Base-by-base conservation (phyloP, 2,113 vertebrate genomes). In the Aspidoscelis tigris region DNA sequence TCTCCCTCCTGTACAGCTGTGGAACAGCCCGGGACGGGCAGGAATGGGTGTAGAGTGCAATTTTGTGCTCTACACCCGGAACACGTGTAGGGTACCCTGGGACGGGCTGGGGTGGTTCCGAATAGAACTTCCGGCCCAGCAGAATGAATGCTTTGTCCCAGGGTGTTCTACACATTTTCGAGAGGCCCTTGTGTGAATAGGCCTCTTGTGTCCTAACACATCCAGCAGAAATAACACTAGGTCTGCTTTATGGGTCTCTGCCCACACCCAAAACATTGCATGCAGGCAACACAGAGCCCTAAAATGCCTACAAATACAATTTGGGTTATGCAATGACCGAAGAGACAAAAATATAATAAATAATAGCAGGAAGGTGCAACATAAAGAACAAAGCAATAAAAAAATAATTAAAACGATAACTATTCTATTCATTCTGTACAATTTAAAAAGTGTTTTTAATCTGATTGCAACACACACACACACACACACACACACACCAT, bases 371-470 rank as follows among this genome's bases (percentile, higher is more conserved):
- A 78, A n/a, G 65, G 92, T 22, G 81, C 1, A 53, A 82, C 89
- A 90, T 92, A 85, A 96, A 96, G 90, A 92, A 86, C 85, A 91
- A 91, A 93, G 92, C 87, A 50, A 90, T 89, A 88, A 94, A 91
- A 90, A 93, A 93, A 91, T 89, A 93, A 93, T 92, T 85, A 94
- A 93, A 92, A 83, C 86, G 91, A 88, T 92, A 96, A 92, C 87
- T 94, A 92, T 93, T 95, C 86, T 86, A 88, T 95, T 94, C 92
- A 90, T 95, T 94, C 89, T 91, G 90, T 93, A 85, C 91, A 92
- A 94, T 94, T 92, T 95, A 92, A 96, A 94, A 92, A 91, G 85
- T 81, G 61, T 87, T 94, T 95, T 94, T 93, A 93, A 93, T 95
- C 92, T 94, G 90, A 95, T 90, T 94, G 92, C 91, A 94, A 94